Evolutionary conservation across 2,113 vertebrate genomes (phyloP).

Genomic region (Promerops cafer): DNA sequence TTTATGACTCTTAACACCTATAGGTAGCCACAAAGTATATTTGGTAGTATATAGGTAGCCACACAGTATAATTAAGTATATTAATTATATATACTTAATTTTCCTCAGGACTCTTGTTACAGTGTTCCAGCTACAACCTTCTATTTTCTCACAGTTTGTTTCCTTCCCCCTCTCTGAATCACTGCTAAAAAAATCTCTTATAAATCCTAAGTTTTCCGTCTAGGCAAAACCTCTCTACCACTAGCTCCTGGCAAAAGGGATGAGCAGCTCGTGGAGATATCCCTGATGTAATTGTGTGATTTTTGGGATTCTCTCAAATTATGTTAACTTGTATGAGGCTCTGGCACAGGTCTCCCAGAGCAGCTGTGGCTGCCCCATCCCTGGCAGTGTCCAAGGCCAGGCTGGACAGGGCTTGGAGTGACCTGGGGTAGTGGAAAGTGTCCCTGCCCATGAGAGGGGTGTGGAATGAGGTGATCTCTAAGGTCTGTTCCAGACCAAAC

Average conservation of each 20-base stretch:
- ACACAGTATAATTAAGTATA: neutral
- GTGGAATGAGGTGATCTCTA: neutral
- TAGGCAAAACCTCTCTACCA: neutral
- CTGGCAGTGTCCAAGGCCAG: neutral
- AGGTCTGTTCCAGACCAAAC: neutral
- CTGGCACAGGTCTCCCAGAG: neutral
- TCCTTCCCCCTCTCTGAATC: neutral
- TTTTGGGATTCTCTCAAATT: neutral
- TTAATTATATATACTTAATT: too few relatives aligned
- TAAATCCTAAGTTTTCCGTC: neutral
- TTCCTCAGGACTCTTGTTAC: neutral
- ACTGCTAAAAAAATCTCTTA: neutral
- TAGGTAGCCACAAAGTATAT: neutral
- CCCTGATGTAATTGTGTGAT: neutral
- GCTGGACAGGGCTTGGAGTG: accelerated
- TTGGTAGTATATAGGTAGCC: neutral
- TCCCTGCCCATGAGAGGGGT: neutral
- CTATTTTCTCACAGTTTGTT: neutral
- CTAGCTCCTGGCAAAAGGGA: neutral
- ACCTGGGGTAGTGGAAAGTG: accelerated
- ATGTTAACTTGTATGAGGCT: neutral
- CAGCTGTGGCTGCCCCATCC: neutral
- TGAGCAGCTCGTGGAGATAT: neutral
- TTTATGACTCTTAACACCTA: neutral
- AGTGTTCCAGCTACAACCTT: neutral